Evolutionary conservation across 2,888 invertebrate species (phyloP), one percentile per base, ranked within the genome.

Genomic region (Euzophera pinguis): DNA sequence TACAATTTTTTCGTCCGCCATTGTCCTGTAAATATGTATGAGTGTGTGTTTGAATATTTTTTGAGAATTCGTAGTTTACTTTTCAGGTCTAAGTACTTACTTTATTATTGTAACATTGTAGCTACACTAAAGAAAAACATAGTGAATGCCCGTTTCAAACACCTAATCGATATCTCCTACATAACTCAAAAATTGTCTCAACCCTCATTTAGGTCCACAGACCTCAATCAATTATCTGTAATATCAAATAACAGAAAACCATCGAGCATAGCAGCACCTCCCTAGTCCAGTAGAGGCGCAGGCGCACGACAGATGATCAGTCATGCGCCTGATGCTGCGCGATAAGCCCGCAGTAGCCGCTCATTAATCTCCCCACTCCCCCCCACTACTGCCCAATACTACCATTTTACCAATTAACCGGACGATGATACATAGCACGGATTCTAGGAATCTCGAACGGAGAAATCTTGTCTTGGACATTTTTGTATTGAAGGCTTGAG

Each of bases 281-380:
- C 71, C 51, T 51, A 51, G 22, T 10, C 13, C n/a, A 17, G 48
- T 49, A 29, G 48, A 45, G 45, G 45, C 45, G 45, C 45, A 88
- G 79, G 89, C 86, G 85, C 87, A 88, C 89, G 90, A 90, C 82
- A 88, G 90, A 90, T 90, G 88, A 89, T 89, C 89, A 88, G 90
- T 89, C 89, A 85, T 88, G 86, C 82, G 81, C 85, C 75, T 81
- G 86, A 86, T 86, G 82, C 79, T 81, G 81, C 76, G 73, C 67
- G 49, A 89, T 89, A 89, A 88, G 85, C 74, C 75, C 64, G 62
- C 55, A 58, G 55, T 76, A 84, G 85, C 89, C 81, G 81, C 88
- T 90, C 90, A 90, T 90, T 90, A 89, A 90, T 90, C 89, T 90
- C 74, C 84, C 84, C 75, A 77, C 78, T 79, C 81, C 80, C 65